Percentiles rank a stretch among this genome's conserved stretches.
phyloP scores from a whole-genome alignment of 2,888 invertebrate genomes.

The Metalampra italica region DNA sequence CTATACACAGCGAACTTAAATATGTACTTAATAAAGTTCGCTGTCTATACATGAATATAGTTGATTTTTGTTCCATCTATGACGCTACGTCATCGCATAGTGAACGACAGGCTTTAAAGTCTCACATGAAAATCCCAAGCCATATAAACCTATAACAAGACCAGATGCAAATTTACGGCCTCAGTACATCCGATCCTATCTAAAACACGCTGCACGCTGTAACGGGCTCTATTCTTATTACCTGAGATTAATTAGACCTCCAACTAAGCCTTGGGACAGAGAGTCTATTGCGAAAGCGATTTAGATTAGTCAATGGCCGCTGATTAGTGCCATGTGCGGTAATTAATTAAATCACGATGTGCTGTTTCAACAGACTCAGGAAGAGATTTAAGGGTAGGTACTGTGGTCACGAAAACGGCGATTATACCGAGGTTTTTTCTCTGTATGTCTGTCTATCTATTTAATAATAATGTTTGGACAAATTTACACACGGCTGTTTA shows the following conservation, averaged over 20 bases:
- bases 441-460: too few species aligned
- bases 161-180: background rate
- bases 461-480: too few species aligned
- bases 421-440: too few species aligned
- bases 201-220: background rate
- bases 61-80: too few species aligned
- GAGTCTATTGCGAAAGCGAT: background rate
- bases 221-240: background rate
- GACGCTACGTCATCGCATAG: too few species aligned
- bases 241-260: slow-evolving; percentile 2
- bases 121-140: too few species aligned
- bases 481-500: too few species aligned
- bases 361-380: background rate
- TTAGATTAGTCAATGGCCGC: background rate
- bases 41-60: background rate
- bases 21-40: too few species aligned
- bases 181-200: background rate
- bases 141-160: background rate
- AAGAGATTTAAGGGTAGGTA: too few species aligned
- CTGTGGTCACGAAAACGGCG: too few species aligned
- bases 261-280: background rate
- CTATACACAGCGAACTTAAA: too few species aligned
- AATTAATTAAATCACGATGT: background rate
- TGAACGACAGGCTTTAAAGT: too few species aligned
- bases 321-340: background rate